Percentiles rank a stretch among this genome's conserved stretches.
These are phyloP conservation scores for Calliopum simillimum DNA, from an alignment of 2,888 invertebrate species.

Conservation along the genomic window DNA sequence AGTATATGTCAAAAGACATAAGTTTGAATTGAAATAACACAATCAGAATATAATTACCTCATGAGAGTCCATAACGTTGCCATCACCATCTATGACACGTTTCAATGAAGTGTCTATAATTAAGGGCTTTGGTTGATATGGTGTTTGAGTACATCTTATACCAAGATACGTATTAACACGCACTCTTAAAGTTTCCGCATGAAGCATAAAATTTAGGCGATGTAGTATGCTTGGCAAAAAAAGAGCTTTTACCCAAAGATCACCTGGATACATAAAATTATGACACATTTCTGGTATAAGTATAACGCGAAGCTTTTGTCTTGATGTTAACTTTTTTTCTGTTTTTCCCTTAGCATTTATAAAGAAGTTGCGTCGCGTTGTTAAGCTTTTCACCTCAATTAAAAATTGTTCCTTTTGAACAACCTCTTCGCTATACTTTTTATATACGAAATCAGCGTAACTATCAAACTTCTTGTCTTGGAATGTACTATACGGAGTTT, in stretches of 20 bases:
- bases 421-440: slow-evolving; percentile 78
- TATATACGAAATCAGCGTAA: slow-evolving; percentile 81
- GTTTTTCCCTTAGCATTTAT: slow-evolving; percentile 56
- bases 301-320: slow-evolving; percentile 69
- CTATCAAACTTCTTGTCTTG: slow-evolving; percentile 70
- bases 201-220: slow-evolving; percentile 68
- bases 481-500: slow-evolving; percentile 76
- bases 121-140: slow-evolving; percentile 57
- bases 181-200: slow-evolving; percentile 64
- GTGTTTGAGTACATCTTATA: slow-evolving; percentile 39
- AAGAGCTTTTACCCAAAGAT: slow-evolving; percentile 87
- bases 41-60: slow-evolving; percentile 42
- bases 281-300: slow-evolving; percentile 91
- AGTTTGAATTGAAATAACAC: too few relatives aligned
- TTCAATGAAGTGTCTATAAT: slow-evolving; percentile 58
- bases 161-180: slow-evolving; percentile 61
- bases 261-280: slow-evolving; percentile 76
- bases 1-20: too few relatives aligned
- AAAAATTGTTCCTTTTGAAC: slow-evolving; percentile 76
- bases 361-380: slow-evolving; percentile 63
- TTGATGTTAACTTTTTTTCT: slow-evolving; percentile 54
- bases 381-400: slow-evolving; percentile 77
- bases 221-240: slow-evolving; percentile 88
- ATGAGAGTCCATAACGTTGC: slow-evolving; percentile 50
- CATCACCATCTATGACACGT: slow-evolving; percentile 54